Percentiles rank a stretch among this genome's conserved stretches.
phyloP scores from a whole-genome alignment of 2,113 vertebrate species.

The Stegostoma tigrinum region DNA sequence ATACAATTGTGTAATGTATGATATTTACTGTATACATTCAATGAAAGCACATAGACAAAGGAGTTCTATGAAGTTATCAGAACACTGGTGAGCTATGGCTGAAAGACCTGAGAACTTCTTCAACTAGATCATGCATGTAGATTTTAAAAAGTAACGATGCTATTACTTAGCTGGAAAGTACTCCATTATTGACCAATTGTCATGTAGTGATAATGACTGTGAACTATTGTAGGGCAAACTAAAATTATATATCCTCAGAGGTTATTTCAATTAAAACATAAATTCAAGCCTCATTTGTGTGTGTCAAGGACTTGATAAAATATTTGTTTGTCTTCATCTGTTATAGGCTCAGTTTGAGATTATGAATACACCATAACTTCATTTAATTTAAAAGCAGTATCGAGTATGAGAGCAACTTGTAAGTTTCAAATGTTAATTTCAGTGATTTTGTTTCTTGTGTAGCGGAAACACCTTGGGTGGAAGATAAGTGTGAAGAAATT shows the following conservation, averaged over 20 bases:
- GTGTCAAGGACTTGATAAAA: neutral
- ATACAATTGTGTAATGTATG: too few relatives aligned
- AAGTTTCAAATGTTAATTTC: neutral
- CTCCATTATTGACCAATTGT: neutral
- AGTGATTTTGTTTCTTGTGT: conserved; percentile 40
- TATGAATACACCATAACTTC: neutral
- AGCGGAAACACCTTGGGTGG: conserved; percentile 63
- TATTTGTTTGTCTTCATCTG: neutral
- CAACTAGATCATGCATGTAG: neutral
- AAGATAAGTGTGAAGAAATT: conserved; percentile 49
- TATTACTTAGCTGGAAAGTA: neutral
- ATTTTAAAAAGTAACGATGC: neutral
- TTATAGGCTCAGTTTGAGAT: too few relatives aligned
- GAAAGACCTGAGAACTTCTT: neutral
- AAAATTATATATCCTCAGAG: neutral
- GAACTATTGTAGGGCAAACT: neutral
- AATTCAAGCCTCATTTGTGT: neutral
- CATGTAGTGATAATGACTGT: neutral
- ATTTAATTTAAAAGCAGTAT: neutral
- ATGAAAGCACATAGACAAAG: too few relatives aligned
- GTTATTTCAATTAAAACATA: neutral
- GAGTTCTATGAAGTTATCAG: too few relatives aligned
- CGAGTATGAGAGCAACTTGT: neutral
- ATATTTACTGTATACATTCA: too few relatives aligned
- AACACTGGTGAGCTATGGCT: too few relatives aligned